These are phyloP conservation scores for Drosophila mulleri DNA, from an alignment of 2,888 invertebrate genomes.

Conservation along the genomic window DNA sequence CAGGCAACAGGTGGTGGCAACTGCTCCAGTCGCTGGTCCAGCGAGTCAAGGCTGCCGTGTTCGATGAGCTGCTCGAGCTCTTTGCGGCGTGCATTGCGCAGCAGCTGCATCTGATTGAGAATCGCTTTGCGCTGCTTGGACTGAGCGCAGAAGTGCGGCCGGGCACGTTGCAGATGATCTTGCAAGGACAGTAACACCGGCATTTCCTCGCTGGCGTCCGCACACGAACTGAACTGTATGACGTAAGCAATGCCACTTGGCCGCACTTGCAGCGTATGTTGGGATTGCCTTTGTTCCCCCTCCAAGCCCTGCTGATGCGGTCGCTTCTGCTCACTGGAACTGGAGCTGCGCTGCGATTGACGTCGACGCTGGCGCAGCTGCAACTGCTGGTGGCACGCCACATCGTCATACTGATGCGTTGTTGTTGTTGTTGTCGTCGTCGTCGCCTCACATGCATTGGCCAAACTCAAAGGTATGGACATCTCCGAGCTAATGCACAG, in stretches of 20 bases:
- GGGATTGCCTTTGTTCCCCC: slow-evolving; percentile 15
- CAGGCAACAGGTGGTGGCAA: slow-evolving; percentile 84
- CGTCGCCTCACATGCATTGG: slow-evolving; percentile 70
- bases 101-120: slow-evolving; percentile 78
- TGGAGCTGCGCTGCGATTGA: background rate
- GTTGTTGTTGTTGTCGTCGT: slow-evolving; percentile 84
- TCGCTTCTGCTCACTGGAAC: background rate
- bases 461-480: slow-evolving; percentile 82
- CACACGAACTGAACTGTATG: slow-evolving; percentile 72
- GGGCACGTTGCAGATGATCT: slow-evolving; percentile 89
- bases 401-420: slow-evolving; percentile 85
- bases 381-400: slow-evolving; percentile 57
- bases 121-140: slow-evolving; percentile 84
- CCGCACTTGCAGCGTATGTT: slow-evolving; percentile 73
- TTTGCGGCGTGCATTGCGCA: slow-evolving; percentile 76
- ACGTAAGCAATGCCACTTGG: slow-evolving; percentile 82
- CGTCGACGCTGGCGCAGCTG: slow-evolving; percentile 21
- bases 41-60: slow-evolving; percentile 72
- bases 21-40: slow-evolving; percentile 74
- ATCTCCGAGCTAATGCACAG: slow-evolving; percentile 84
- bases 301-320: background rate
- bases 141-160: slow-evolving; percentile 89
- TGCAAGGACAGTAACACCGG: slow-evolving; percentile 85
- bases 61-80: slow-evolving; percentile 81
- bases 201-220: slow-evolving; percentile 18